phyloP scores from a whole-genome alignment of 2,113 vertebrate genomes.

The Sceloporus tristichus region DNA sequence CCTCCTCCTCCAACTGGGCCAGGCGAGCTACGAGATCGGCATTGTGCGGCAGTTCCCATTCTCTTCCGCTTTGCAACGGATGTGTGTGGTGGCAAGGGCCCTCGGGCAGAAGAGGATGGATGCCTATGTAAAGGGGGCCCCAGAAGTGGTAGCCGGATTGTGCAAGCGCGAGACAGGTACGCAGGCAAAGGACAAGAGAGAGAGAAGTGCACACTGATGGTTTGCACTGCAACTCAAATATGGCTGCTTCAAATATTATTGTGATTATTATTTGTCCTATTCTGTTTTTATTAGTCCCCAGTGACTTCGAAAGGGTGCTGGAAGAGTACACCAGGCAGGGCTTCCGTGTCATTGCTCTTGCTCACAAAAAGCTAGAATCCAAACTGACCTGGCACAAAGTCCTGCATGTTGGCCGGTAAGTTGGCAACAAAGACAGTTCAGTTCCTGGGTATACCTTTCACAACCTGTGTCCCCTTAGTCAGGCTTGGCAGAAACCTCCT shows the following conservation, averaged over 20 bases:
- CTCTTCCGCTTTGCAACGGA: slow-evolving; percentile 93
- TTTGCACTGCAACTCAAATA: too few species aligned
- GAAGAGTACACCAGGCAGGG: slow-evolving; percentile 95
- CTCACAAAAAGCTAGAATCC: slow-evolving; percentile 92
- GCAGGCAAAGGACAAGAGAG: neutral
- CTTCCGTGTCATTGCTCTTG: slow-evolving; percentile 96
- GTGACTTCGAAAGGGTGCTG: slow-evolving; percentile 88
- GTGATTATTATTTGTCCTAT: neutral
- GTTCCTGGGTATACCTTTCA: neutral
- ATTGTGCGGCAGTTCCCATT: slow-evolving; percentile 98
- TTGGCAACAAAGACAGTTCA: neutral
- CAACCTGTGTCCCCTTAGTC: neutral
- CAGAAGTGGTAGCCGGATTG: slow-evolving; percentile 91
- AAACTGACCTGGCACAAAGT: slow-evolving; percentile 97
- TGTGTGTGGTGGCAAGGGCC: slow-evolving; percentile 90
- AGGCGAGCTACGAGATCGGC: slow-evolving; percentile 93
- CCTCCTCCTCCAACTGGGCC: slow-evolving; percentile 38
- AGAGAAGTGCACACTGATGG: too few species aligned
- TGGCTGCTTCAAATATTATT: too few species aligned
- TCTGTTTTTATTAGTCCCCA: slow-evolving; percentile 83
- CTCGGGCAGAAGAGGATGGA: slow-evolving; percentile 96
- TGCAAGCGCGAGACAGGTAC: slow-evolving; percentile 93
- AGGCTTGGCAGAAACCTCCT: neutral
- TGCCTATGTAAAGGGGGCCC: slow-evolving; percentile 94
- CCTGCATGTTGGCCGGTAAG: slow-evolving; percentile 92